Evolutionary conservation across 2,888 invertebrate genomes (phyloP).

Genomic region (Oscheius onirici): DNA sequence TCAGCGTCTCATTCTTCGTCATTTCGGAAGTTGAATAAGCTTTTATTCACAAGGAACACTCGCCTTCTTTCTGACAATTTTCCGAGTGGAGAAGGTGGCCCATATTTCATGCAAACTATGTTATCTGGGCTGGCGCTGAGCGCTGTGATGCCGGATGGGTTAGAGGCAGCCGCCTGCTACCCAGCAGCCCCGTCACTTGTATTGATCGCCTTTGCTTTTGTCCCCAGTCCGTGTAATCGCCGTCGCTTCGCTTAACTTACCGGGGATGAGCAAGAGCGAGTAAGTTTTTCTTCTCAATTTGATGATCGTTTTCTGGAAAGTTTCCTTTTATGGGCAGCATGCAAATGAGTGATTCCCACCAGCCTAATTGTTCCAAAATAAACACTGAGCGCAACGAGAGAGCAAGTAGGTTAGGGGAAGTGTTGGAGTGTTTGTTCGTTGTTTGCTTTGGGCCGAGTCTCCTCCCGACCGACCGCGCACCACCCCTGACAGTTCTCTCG

Average conservation of each 20-base stretch:
- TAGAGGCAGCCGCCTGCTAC: slow-evolving; percentile 26
- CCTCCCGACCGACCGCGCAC: slow-evolving; percentile 22
- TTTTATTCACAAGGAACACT: not conserved
- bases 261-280: slow-evolving; percentile 35
- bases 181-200: slow-evolving; percentile 29
- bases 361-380: slow-evolving; percentile 1
- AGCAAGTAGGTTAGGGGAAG: slow-evolving; percentile 29
- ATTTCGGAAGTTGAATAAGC: not conserved
- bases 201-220: slow-evolving; percentile 33
- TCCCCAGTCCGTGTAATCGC: slow-evolving; percentile 26
- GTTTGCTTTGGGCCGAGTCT: slow-evolving; percentile 30
- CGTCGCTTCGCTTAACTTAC: slow-evolving; percentile 10
- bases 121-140: slow-evolving; percentile 5
- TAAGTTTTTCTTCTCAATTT: slow-evolving; percentile 22
- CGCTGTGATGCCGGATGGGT: slow-evolving; percentile 14
- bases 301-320: not conserved
- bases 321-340: not conserved
- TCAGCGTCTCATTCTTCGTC: not conserved
- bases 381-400: slow-evolving; percentile 3
- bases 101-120: slow-evolving; percentile 11
- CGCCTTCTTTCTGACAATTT: not conserved
- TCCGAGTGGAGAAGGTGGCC: no score
- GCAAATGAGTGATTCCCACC: not conserved
- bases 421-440: slow-evolving; percentile 32
- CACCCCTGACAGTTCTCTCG: slow-evolving; percentile 10